Percentiles rank a stretch among this genome's conserved stretches.
These are phyloP conservation scores for Microcebus murinus DNA, from an alignment of 2,113 vertebrate genomes.

Conservation along the genomic window DNA sequence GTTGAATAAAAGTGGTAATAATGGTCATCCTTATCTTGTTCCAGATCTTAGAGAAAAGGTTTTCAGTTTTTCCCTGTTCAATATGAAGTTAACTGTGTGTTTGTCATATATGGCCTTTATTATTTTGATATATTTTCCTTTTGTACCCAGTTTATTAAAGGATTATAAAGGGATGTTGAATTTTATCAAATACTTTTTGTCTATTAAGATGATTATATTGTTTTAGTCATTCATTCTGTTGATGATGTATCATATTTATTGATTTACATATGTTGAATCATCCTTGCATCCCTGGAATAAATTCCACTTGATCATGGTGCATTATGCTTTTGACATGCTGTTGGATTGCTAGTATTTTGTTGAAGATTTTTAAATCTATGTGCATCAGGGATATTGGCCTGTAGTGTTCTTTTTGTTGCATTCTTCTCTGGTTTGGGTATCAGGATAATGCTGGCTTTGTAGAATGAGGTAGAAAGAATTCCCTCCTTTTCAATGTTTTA, in stretches of 20 bases:
- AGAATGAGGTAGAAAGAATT: not conserved
- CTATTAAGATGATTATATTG: not conserved
- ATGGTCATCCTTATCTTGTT: not conserved
- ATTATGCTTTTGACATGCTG: not conserved
- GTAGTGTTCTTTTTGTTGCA: not conserved
- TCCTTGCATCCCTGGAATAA: not conserved
- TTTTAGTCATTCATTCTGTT: not conserved
- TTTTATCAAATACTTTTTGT: not conserved
- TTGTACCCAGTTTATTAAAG: not conserved
- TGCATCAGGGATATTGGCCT: not conserved
- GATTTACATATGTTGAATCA: not conserved
- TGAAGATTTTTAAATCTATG: not conserved
- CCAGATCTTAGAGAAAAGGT: not conserved
- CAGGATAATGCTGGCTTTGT: not conserved
- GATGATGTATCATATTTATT: not conserved
- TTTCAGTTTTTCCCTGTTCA: not conserved
- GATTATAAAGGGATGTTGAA: not conserved
- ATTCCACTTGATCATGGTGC: not conserved
- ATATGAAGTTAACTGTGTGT: not conserved
- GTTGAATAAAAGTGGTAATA: not conserved
- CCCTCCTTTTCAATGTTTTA: not conserved
- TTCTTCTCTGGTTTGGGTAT: not conserved
- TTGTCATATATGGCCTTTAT: not conserved
- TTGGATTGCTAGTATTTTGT: not conserved
- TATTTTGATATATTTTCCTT: not conserved